Conservation (phyloP, 2,888 invertebrate species). For the Axea sp. region DNA sequence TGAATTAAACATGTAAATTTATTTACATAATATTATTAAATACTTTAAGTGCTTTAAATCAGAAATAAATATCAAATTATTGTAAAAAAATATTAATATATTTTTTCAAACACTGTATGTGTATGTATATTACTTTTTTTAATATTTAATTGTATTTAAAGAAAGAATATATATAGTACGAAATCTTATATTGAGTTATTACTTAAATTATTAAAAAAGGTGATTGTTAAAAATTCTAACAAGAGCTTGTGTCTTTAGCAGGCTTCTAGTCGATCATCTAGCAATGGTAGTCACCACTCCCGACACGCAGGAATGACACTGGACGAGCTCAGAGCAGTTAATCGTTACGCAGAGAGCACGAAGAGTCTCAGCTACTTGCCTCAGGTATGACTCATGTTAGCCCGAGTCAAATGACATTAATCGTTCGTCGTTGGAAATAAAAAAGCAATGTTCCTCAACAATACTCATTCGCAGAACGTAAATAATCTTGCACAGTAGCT, state of each 20-base stretch:
- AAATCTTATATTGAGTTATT: too few species aligned
- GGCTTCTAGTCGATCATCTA: constrained; percentile 85
- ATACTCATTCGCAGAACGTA: constrained; percentile 12
- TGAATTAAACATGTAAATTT: too few species aligned
- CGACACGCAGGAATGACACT: constrained; percentile 88
- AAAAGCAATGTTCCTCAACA: constrained; percentile 28
- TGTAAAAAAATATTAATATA: too few species aligned
- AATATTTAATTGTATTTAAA: too few species aligned
- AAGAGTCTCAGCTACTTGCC: constrained; percentile 94
- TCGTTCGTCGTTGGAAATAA: constrained; percentile 31
- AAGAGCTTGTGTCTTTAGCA: constrained; percentile 41
- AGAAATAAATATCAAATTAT: too few species aligned
- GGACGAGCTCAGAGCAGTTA: constrained; percentile 91
- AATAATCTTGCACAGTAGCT: constrained; percentile 18
- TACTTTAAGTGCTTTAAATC: too few species aligned
- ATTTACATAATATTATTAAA: too few species aligned
- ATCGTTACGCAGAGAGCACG: constrained; percentile 94
- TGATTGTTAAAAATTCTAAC: too few species aligned
- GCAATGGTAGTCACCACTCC: constrained; percentile 84
- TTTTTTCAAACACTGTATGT: too few species aligned
- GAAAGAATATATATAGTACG: too few species aligned
- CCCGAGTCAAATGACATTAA: constrained; percentile 62
- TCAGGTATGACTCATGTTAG: constrained; percentile 84
- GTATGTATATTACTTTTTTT: too few species aligned
- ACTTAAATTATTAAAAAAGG: too few species aligned